These are phyloP conservation scores for Xiphorhynchus erythropygius DNA, from an alignment of 2,797 vertebrate species.

Conservation along the genomic window DNA sequence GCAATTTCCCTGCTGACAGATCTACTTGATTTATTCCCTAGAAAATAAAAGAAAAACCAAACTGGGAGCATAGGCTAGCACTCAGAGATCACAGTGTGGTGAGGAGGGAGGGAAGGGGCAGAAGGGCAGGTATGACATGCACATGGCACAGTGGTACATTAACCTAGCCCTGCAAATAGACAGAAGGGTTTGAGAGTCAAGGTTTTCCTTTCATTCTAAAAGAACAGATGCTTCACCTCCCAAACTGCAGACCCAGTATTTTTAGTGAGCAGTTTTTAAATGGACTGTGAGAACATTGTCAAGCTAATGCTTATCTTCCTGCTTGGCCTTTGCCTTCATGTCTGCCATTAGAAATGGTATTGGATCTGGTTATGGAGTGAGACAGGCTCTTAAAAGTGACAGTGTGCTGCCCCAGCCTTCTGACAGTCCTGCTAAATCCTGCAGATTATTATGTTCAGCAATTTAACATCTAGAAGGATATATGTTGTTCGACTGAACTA, in stretches of 20 bases:
- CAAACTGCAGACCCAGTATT: background rate
- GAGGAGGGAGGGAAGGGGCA: background rate
- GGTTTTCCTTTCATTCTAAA: background rate
- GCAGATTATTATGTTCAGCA: background rate
- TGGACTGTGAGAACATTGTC: background rate
- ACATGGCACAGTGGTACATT: background rate
- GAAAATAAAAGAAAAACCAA: background rate
- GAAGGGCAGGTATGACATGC: background rate
- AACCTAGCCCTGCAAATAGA: background rate
- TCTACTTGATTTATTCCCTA: background rate
- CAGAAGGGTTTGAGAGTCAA: background rate
- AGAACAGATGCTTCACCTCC: background rate
- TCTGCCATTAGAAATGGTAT: background rate
- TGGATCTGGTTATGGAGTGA: background rate
- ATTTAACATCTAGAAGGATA: background rate
- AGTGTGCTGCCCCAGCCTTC: background rate
- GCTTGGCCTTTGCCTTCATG: background rate
- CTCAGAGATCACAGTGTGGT: background rate
- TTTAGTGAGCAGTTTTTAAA: background rate
- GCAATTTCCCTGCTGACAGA: background rate
- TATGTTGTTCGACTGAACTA: background rate
- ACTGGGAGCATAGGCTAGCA: accelerated
- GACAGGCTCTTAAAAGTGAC: background rate
- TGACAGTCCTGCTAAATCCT: background rate
- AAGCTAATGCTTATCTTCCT: background rate